Percentiles rank a stretch among this genome's conserved stretches.
Evolutionary conservation across 2,888 invertebrate genomes (phyloP).

Genomic region (Brachyptera putata): DNA sequence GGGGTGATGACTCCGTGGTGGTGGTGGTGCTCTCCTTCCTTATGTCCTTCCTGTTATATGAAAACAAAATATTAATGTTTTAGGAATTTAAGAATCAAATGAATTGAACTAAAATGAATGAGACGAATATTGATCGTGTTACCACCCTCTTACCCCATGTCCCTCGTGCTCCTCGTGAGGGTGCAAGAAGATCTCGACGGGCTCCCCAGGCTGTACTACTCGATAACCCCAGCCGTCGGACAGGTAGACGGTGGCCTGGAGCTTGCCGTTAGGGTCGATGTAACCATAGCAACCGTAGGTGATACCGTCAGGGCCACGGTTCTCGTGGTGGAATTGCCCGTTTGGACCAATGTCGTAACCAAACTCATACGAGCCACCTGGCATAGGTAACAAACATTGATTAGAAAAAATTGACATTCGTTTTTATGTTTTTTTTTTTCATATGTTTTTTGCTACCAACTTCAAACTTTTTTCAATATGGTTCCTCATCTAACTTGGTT

Average conservation of each 20-base stretch:
- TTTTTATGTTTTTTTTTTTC: too few species aligned
- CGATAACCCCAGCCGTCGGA: slow-evolving; percentile 75
- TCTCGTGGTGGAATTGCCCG: slow-evolving; percentile 76
- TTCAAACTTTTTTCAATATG: too few species aligned
- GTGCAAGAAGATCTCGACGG: slow-evolving; percentile 62
- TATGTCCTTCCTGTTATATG: neutral
- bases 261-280: slow-evolving; percentile 61
- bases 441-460: too few species aligned
- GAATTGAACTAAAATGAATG: too few species aligned
- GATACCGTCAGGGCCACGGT: slow-evolving; percentile 68
- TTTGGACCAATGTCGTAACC: slow-evolving; percentile 72
- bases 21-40: slow-evolving; percentile 36
- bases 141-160: too few species aligned
- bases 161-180: slow-evolving; percentile 41
- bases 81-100: too few species aligned
- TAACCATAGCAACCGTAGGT: slow-evolving; percentile 79
- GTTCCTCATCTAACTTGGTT: too few species aligned
- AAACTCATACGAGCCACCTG: slow-evolving; percentile 65
- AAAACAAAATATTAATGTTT: too few species aligned
- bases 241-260: slow-evolving; percentile 69
- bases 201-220: slow-evolving; percentile 63
- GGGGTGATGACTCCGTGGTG: slow-evolving; percentile 55
- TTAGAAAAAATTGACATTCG: too few species aligned
- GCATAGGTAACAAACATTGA: slow-evolving; percentile 35
- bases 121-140: too few species aligned